Conservation (phyloP, 1,140 invertebrate genomes). For the Sinonovacula constricta region DNA sequence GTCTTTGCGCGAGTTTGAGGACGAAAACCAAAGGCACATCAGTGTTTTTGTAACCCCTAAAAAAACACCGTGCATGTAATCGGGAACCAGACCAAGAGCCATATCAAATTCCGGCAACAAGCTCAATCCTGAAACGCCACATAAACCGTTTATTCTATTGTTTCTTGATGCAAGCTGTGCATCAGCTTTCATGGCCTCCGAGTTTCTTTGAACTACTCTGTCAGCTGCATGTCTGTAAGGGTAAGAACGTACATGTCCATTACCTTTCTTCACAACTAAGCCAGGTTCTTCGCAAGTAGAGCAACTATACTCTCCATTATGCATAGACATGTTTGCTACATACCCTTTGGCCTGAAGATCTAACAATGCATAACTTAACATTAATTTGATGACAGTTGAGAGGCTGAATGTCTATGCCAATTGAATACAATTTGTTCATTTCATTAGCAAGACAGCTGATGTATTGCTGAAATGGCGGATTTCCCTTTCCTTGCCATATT, state of each 20-base stretch:
- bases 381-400: not conserved
- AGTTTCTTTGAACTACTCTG: conserved; percentile 5
- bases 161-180: not conserved
- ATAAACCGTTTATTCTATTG: not conserved
- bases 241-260: conserved; percentile 21
- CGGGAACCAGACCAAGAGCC: not conserved
- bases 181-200: not conserved
- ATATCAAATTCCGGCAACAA: conserved; percentile 11
- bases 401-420: not conserved
- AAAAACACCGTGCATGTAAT: conserved; percentile 26
- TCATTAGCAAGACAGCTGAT: conserved; percentile 9
- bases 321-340: not conserved
- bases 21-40: not conserved
- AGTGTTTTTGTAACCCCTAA: conserved; percentile 20
- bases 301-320: conserved; percentile 23
- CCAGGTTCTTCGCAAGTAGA: conserved; percentile 15
- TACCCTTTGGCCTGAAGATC: conserved; percentile 10
- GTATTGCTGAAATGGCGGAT: conserved; percentile 42
- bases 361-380: conserved; percentile 3
- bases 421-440: conserved; percentile 5
- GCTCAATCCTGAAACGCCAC: not conserved
- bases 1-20: conserved; percentile 9
- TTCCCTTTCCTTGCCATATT: conserved; percentile 38
- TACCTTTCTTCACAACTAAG: conserved; percentile 1
- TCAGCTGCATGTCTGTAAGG: conserved; percentile 9